Base-by-base conservation (phyloP, 2,797 vertebrate species). In the Benthosema pterotum region DNA sequence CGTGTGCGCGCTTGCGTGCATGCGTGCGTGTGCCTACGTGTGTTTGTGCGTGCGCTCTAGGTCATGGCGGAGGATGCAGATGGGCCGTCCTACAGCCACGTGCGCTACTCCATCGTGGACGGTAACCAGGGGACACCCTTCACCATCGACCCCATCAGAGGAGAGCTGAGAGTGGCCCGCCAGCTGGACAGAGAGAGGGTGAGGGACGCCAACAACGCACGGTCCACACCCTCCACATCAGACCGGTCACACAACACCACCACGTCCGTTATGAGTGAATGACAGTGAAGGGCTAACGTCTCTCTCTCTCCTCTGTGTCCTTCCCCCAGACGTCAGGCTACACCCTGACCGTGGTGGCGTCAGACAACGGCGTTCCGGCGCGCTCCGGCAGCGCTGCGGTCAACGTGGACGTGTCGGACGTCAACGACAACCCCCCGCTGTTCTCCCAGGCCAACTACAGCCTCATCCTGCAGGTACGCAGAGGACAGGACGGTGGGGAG, bases 391-490 rank as follows among this genome's bases (percentile, higher is more conserved):
- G 85, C 0, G 87, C 94, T 42, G 90, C 92, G 0, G 93, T 99
- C 83, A 99, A 99, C 89, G 95, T 99, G 5, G 98, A 99, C 71
- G 96, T 99, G 79, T 98, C 97, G 0, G 98, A 99, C 51, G 92
- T 99, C 83, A 99, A 99, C 12, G 98, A 99, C 90, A 99, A 99
- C 48, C 92, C 96, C 0, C 98, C 98, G 0, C 66, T 95, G 57
- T 99, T 99, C 92, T 96, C 96, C 66, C 94, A 93, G 84, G 95
- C 87, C 63, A 99, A 99, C 89, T 97, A 98, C 82, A 99, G 94
- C 53, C 86, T 98, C 63, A 95, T 99, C 80, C 94, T 99, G 79
- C 97, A 99, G 96, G 98, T 99, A 70, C 82, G 75, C 25, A 0
- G 25, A 32, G 32, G 32, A 38, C 32, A 38, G 32, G 32, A 2